These are phyloP conservation scores for Cyanoramphus novaezelandiae DNA, from an alignment of 2,113 vertebrate genomes.

Conservation along the genomic window DNA sequence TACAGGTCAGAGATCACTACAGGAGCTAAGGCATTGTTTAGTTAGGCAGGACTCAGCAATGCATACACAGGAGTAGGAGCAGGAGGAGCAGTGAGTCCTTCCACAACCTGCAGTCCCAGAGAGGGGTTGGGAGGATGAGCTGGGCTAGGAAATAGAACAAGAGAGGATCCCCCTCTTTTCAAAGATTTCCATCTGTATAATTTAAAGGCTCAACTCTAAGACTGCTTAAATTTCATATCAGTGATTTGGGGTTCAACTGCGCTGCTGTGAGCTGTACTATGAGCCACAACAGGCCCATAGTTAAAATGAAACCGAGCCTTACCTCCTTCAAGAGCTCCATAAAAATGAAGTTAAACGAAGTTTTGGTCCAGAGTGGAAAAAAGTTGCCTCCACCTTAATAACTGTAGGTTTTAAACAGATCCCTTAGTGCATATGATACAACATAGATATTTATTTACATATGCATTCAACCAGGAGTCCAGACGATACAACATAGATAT, in stretches of 20 bases:
- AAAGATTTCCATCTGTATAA: background rate
- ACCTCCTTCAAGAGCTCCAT: background rate
- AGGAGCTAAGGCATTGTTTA: background rate
- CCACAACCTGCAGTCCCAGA: background rate
- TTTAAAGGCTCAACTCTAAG: background rate
- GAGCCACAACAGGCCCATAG: conserved; percentile 6
- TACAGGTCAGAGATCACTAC: background rate
- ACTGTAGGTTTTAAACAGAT: background rate
- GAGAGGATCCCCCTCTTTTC: background rate
- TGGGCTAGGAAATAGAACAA: background rate
- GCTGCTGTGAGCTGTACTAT: background rate
- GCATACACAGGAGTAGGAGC: background rate
- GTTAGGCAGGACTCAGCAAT: background rate
- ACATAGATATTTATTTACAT: background rate
- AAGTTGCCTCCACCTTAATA: background rate
- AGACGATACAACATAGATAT: background rate
- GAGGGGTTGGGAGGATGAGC: background rate
- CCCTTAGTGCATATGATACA: background rate
- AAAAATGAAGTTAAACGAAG: background rate
- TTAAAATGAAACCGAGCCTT: conserved; percentile 33
- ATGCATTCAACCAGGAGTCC: background rate
- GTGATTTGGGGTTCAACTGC: background rate
- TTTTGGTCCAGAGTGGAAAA: background rate
- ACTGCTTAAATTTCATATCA: background rate
- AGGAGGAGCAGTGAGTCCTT: background rate